Percentiles rank a stretch among this genome's conserved stretches.
These are phyloP conservation scores for Anthonomus grandis DNA, from an alignment of 1,140 invertebrate genomes.

Conservation along the genomic window DNA sequence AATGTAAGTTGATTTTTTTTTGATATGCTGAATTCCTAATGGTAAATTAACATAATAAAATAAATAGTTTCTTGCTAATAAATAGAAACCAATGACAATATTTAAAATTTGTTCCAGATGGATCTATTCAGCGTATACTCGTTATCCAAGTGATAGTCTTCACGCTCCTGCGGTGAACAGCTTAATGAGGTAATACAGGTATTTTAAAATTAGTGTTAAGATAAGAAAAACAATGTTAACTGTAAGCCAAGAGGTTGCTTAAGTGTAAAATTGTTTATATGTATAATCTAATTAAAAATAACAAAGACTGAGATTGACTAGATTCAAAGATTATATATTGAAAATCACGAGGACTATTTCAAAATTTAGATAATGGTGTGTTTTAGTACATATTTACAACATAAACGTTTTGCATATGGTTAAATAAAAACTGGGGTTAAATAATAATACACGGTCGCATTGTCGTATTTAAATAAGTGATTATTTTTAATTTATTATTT, in stretches of 20 bases:
- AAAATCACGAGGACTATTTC: slow-evolving; percentile 10
- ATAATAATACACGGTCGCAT: no score
- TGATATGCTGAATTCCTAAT: no score
- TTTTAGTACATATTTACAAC: slow-evolving; percentile 3
- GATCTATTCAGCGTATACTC: slow-evolving; percentile 16
- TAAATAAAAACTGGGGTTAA: slow-evolving; percentile 5
- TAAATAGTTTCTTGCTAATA: slow-evolving; percentile 8
- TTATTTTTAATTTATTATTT: background rate
- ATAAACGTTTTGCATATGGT: slow-evolving; percentile 12
- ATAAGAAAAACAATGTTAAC: slow-evolving; percentile 25
- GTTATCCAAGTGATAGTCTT: slow-evolving; percentile 24
- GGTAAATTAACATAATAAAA: no score
- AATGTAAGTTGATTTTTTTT: no score
- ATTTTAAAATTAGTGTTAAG: slow-evolving; percentile 28
- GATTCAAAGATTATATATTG: slow-evolving; percentile 27
- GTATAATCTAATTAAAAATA: slow-evolving; percentile 41
- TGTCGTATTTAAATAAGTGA: background rate
- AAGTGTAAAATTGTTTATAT: slow-evolving; percentile 44
- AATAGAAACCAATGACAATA: no score
- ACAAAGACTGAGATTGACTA: slow-evolving; percentile 40
- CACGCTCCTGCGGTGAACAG: slow-evolving; percentile 35
- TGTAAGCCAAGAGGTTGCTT: slow-evolving; percentile 36
- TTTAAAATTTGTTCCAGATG: slow-evolving; percentile 31
- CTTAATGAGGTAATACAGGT: slow-evolving; percentile 22
- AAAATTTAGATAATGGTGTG: background rate